phyloP scores from a whole-genome alignment of 2,113 vertebrate species.

The Apteryx mantelli region DNA sequence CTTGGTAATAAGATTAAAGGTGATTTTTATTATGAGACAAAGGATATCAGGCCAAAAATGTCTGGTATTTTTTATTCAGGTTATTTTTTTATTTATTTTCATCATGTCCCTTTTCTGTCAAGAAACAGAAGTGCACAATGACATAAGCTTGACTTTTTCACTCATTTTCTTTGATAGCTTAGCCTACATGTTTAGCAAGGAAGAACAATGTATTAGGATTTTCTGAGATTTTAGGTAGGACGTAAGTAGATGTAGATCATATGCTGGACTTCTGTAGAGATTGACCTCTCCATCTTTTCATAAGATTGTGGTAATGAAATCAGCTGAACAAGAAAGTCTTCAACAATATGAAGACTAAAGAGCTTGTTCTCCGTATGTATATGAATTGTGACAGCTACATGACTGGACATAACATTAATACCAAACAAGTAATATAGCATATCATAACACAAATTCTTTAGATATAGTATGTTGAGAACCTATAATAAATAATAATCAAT shows the following conservation, averaged over 20 bases:
- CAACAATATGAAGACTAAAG: neutral
- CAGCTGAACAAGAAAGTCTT: neutral
- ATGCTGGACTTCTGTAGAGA: neutral
- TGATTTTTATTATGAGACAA: neutral
- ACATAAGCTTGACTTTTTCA: too few species aligned
- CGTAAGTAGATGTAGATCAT: neutral
- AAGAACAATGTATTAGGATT: neutral
- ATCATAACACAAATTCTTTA: neutral
- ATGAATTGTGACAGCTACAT: neutral
- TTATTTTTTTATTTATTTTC: neutral
- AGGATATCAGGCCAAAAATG: neutral
- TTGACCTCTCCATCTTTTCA: neutral
- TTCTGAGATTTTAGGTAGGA: neutral
- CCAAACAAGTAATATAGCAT: neutral
- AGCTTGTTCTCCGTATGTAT: neutral
- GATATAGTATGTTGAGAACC: neutral
- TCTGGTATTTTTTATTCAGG: neutral
- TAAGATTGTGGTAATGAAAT: accelerated
- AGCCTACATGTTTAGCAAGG: neutral
- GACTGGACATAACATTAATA: too few species aligned
- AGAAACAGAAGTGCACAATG: neutral
- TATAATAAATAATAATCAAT: neutral
- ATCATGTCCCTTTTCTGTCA: neutral
- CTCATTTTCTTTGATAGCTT: neutral
- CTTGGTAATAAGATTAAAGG: neutral